Percentiles rank a stretch among this genome's conserved stretches.
phyloP scores from a whole-genome alignment of 2,888 invertebrate genomes.

The Hyppa rectilinea region DNA sequence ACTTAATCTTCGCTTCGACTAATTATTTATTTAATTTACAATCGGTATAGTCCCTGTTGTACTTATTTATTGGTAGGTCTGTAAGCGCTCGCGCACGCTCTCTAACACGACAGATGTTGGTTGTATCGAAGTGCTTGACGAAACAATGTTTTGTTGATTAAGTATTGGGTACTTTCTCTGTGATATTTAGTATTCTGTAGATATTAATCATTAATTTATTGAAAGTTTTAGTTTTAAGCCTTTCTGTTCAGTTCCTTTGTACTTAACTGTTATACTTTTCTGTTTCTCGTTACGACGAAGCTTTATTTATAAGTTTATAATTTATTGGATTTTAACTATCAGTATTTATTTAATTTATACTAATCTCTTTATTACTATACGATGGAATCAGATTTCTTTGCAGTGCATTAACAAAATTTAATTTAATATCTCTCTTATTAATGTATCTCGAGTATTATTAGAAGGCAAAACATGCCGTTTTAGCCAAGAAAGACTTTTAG shows the following conservation, averaged over 20 bases:
- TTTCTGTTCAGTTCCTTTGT: slow-evolving; percentile 83
- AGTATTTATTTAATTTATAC: slow-evolving; percentile 76
- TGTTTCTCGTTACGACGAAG: slow-evolving; percentile 68
- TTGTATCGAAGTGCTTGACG: slow-evolving; percentile 83
- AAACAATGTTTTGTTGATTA: slow-evolving; percentile 87
- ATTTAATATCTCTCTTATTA: slow-evolving; percentile 70
- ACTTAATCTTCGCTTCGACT: slow-evolving; percentile 62
- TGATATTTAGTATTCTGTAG: slow-evolving; percentile 90
- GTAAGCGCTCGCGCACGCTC: slow-evolving; percentile 76
- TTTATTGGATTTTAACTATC: slow-evolving; percentile 72
- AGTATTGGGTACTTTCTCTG: slow-evolving; percentile 90
- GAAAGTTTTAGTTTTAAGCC: slow-evolving; percentile 82
- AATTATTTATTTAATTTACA: slow-evolving; percentile 70
- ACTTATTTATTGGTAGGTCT: slow-evolving; percentile 76
- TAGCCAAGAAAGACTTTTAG: slow-evolving; percentile 89
- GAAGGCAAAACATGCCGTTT: slow-evolving; percentile 81
- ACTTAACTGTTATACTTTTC: slow-evolving; percentile 72
- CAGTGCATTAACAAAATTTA: slow-evolving; percentile 71
- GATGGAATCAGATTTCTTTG: slow-evolving; percentile 71
- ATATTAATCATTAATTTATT: slow-evolving; percentile 89
- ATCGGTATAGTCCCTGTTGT: slow-evolving; percentile 73
- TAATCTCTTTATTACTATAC: slow-evolving; percentile 65
- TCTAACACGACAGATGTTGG: slow-evolving; percentile 76
- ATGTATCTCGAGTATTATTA: slow-evolving; percentile 83
- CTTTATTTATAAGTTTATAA: slow-evolving; percentile 69